These are phyloP conservation scores for Prionailurus viverrinus DNA, from an alignment of 2,113 vertebrate genomes.

Conservation along the genomic window DNA sequence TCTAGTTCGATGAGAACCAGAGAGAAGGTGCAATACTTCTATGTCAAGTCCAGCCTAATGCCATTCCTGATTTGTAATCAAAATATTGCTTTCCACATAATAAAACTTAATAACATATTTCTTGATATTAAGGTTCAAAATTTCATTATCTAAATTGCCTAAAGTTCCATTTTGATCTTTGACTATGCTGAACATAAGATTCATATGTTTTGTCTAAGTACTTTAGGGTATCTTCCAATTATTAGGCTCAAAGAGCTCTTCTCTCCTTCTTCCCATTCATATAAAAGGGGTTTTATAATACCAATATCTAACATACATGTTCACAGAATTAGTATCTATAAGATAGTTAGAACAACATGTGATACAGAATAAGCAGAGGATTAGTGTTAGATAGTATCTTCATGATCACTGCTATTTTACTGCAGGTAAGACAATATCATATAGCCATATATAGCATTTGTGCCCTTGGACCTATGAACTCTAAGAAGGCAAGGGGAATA, in stretches of 20 bases:
- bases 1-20: not conserved
- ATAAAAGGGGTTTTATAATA: not conserved
- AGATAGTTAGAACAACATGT: not conserved
- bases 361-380: not conserved
- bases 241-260: not conserved
- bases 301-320: not conserved
- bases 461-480: not conserved
- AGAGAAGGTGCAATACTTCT: slow-evolving; percentile 31
- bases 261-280: not conserved
- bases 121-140: not conserved
- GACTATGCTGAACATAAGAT: not conserved
- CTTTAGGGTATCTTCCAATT: not conserved
- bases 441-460: not conserved
- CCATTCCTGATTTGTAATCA: not conserved
- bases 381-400: not conserved
- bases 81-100: not conserved
- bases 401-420: not conserved
- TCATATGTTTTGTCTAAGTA: not conserved
- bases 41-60: not conserved
- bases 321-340: not conserved
- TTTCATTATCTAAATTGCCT: not conserved
- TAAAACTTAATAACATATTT: slow-evolving; percentile 26
- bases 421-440: not conserved
- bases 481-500: not conserved
- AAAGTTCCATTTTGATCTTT: not conserved